Percentiles rank a stretch among this genome's conserved stretches.
Evolutionary conservation across 1,140 invertebrate genomes (phyloP).

Genomic region (Zaprionus lachaisei): DNA sequence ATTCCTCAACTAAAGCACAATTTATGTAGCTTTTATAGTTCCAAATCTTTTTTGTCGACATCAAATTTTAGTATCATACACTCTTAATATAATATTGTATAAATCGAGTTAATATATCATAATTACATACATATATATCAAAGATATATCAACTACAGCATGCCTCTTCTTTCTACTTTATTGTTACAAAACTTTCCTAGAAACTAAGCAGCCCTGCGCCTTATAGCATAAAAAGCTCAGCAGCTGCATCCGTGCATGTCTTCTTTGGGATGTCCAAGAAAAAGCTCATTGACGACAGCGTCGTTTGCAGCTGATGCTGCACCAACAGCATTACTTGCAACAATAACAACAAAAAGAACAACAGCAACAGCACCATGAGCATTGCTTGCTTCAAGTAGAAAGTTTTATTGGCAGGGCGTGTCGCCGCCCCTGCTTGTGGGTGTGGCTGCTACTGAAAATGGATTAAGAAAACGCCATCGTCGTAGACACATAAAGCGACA

Average conservation of each 20-base stretch:
- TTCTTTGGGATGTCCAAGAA: conserved; percentile 38
- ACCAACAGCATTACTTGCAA: conserved; percentile 25
- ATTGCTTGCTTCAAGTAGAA: conserved; percentile 29
- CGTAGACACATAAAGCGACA: conserved; percentile 44
- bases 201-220: neutral
- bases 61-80: too few relatives aligned
- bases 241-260: conserved; percentile 24
- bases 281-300: conserved; percentile 46
- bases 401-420: conserved; percentile 67
- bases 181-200: neutral
- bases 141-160: too few relatives aligned
- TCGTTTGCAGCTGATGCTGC: conserved; percentile 28
- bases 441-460: conserved; percentile 54
- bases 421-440: conserved; percentile 38
- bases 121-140: too few relatives aligned
- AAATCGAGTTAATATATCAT: too few relatives aligned
- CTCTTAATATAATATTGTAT: too few relatives aligned
- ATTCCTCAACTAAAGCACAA: neutral
- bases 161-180: neutral
- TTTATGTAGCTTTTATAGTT: neutral
- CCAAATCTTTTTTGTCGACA: too few relatives aligned
- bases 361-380: conserved; percentile 13
- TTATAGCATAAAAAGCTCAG: neutral
- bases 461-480: conserved; percentile 57
- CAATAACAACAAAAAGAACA: conserved; percentile 8